Percentiles rank a stretch among this genome's conserved stretches.
Evolutionary conservation across 2,888 invertebrate genomes (phyloP).

Genomic region (Halocaridina rubra): DNA sequence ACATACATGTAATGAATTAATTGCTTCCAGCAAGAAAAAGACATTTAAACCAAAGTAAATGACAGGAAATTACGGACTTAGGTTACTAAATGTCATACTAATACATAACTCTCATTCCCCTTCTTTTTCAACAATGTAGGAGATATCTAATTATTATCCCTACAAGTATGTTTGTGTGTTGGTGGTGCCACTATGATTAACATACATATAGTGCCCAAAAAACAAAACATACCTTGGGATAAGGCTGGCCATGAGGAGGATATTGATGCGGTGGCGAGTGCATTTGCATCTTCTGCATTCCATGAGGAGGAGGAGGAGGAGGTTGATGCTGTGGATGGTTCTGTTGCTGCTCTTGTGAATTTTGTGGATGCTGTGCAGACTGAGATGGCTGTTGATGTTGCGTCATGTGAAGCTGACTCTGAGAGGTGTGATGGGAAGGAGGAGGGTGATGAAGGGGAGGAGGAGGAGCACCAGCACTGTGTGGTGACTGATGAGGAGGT

Average conservation of each 20-base stretch:
- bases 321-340: constrained; percentile 68
- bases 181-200: too few species aligned
- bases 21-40: too few species aligned
- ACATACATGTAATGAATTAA: too few species aligned
- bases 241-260: constrained; percentile 29
- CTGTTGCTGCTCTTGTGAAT: constrained; percentile 62
- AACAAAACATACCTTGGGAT: constrained; percentile 3
- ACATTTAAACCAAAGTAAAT: too few species aligned
- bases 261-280: constrained; percentile 28
- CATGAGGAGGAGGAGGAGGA: constrained; percentile 30
- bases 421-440: constrained; percentile 65
- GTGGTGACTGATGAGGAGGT: constrained; percentile 39
- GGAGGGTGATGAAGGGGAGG: constrained; percentile 66
- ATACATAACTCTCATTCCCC: too few species aligned
- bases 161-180: too few species aligned
- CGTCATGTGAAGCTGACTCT: constrained; percentile 58
- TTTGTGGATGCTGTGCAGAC: constrained; percentile 66
- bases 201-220: too few species aligned
- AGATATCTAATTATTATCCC: too few species aligned
- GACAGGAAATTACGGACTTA: too few species aligned
- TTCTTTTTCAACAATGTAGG: too few species aligned
- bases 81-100: too few species aligned
- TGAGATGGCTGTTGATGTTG: constrained; percentile 29
- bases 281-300: constrained; percentile 41
- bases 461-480: constrained; percentile 65